Evolutionary conservation across 2,797 vertebrate genomes (phyloP), one percentile per base, ranked within the genome.

Genomic region (Triplophysa yarkandensis): DNA sequence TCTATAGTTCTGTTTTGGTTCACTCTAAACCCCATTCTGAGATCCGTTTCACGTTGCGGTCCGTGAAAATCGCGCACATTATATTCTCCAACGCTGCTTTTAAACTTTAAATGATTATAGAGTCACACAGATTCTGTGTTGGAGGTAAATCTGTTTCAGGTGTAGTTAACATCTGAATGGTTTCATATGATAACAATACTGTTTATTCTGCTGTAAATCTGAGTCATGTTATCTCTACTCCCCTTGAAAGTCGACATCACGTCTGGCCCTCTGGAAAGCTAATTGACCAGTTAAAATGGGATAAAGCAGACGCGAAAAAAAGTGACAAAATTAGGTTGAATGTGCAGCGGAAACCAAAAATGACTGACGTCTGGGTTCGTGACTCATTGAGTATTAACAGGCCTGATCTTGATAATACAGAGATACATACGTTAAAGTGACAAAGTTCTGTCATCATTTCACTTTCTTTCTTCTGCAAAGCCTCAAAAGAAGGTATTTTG

Each of bases 1-100:
- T 44, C 50, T 39, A 60, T 54, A 27, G 19, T 62, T 44, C 43
- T 28, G 58, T 36, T 23, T 50, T 50, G 69, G 28, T 71, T 17
- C 23, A 1, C 23, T 14, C 50, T 2, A 14, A 54, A 54, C 25
- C 23, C 34, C 50, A 14, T 13, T 54, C 11, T 3, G 21, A 27
- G 50, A 54, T 54, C 23, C 21, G 19, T 54, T 27, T 54, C 50
- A 54, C 50, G 5, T 54, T 52, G 50, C 50, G 50, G 46, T 50
- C 23, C 7, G 2, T 23, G 7, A 25, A 52, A 52, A 52, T 13
- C 6, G 25, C 48, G 25, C 21, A 11, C 10, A 4, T 52, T 52
- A 52, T 11, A 4, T 39, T 9, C 21, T 11, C 48, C 48, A 9
- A 11, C 48, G 19, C 10, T 52, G 48, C 25, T 52, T 52, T 25